Base-by-base conservation (phyloP, 2,113 vertebrate genomes). In the Pleuronectes platessa region DNA sequence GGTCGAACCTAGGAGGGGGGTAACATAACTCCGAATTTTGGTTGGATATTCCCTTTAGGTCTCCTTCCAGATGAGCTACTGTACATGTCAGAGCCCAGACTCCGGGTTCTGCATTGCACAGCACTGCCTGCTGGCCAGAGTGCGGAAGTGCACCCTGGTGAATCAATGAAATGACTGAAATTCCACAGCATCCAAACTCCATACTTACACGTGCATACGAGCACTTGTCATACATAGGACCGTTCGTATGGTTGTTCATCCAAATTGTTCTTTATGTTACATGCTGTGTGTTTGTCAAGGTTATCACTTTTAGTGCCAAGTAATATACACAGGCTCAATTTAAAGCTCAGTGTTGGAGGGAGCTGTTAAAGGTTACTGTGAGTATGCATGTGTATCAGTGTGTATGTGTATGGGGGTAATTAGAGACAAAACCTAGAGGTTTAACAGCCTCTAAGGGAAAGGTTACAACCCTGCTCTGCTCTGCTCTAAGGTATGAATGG, bases 91-190 rank as follows among this genome's bases (percentile, higher is more conserved):
- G 26, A 23, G 0, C 35, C 35, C 51, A 14, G 27, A 2, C 27
- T 73, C 23, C 54, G 40, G 60, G 81, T 92, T 92, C 79, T 75
- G 85, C 21, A 88, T 84, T 79, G 67, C 87, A 86, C 84, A 93
- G 92, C 93, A 88, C 90, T 64, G 31, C 90, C 93, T 95, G 89
- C 93, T 93, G 94, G 92, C 61, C 47, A 72, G 59, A 78, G 18
- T 0, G 2, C 6, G 14, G 61, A 83, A 89, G 81, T 88, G 81
- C 83, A 65, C 18, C 6, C 10, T 4, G 4, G 0, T 45, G 76
- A 82, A 84, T 84, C 71, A 88, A 90, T 85, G 83, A 84, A 66
- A 80, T 76, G 75, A 90, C 67, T 76, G 76, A 83, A 69, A 86
- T 88, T 84, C 82, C 78, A 79, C 18, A 67, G 73, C 65, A 74